These are phyloP conservation scores for Sialis fuliginosa DNA, from an alignment of 2,888 invertebrate genomes.

Conservation along the genomic window DNA sequence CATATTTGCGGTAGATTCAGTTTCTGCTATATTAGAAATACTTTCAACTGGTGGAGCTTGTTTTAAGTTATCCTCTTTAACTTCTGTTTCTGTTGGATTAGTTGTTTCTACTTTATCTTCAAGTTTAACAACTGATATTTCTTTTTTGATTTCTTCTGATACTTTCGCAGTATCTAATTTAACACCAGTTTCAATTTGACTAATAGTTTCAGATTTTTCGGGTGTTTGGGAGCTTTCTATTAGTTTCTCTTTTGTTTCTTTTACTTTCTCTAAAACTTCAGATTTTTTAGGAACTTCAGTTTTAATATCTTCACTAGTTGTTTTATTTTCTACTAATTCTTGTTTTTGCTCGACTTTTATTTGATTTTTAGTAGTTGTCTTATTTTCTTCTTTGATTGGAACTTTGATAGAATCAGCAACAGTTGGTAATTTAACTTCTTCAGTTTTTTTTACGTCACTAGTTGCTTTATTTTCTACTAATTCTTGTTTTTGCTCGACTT, in stretches of 20 bases:
- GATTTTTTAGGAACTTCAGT: constrained; percentile 6
- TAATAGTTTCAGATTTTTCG: constrained; percentile 3
- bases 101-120: too few relatives aligned
- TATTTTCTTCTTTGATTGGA: constrained; percentile 7
- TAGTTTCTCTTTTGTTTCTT: constrained; percentile 11
- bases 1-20: constrained; percentile 16
- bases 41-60: too few relatives aligned
- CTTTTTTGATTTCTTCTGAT: constrained; percentile 6
- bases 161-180: constrained; percentile 6
- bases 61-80: too few relatives aligned
- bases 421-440: constrained; percentile 7
- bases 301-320: too few relatives aligned
- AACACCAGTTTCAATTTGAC: constrained; percentile 3
- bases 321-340: not conserved
- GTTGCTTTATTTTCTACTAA: constrained; percentile 9
- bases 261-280: constrained; percentile 14
- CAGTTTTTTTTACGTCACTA: constrained; percentile 8
- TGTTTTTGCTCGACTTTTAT: not conserved
- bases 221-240: constrained; percentile 1
- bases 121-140: constrained; percentile 1
- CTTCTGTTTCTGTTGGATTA: too few relatives aligned
- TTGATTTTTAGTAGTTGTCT: constrained; percentile 4
- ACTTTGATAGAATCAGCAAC: constrained; percentile 1
- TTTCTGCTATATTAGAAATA: too few relatives aligned
- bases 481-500: constrained; percentile 3